Conservation (phyloP, 2,797 vertebrate species). For the Coregonus suidteri region DNA sequence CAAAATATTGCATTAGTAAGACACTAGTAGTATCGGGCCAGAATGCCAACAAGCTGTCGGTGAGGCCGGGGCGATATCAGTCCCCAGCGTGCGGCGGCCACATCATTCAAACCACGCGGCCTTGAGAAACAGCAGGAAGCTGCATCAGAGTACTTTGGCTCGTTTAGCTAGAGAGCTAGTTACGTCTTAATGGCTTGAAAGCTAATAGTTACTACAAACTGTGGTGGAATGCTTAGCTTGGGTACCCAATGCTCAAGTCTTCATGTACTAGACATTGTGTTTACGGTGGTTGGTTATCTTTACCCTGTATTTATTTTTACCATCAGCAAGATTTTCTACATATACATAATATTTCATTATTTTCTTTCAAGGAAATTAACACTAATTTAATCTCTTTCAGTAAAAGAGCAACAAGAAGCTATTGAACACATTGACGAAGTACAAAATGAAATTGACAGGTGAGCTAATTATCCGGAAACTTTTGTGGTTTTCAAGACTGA, state of each 20-base stretch:
- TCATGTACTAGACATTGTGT: neutral
- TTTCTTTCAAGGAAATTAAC: neutral
- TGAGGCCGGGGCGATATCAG: neutral
- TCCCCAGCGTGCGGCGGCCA: slow-evolving; percentile 36
- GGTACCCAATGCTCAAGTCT: neutral
- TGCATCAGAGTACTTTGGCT: neutral
- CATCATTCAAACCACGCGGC: slow-evolving; percentile 82
- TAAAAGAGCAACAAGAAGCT: slow-evolving; percentile 99
- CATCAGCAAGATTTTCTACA: neutral
- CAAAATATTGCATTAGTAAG: neutral
- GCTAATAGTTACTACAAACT: neutral
- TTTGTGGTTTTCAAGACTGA: neutral
- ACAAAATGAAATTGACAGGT: slow-evolving; percentile 99
- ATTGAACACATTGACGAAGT: slow-evolving; percentile 99
- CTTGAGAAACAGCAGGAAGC: slow-evolving; percentile 70
- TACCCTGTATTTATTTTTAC: neutral
- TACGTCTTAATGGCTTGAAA: neutral
- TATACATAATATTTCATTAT: neutral
- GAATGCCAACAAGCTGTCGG: neutral
- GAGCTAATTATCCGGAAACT: neutral
- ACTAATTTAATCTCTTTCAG: slow-evolving; percentile 61
- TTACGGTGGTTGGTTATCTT: neutral
- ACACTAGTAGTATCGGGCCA: neutral
- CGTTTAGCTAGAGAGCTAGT: neutral
- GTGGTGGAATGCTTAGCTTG: neutral